Conservation (phyloP, 1,140 invertebrate species). For the Cyclargus thomasi region DNA sequence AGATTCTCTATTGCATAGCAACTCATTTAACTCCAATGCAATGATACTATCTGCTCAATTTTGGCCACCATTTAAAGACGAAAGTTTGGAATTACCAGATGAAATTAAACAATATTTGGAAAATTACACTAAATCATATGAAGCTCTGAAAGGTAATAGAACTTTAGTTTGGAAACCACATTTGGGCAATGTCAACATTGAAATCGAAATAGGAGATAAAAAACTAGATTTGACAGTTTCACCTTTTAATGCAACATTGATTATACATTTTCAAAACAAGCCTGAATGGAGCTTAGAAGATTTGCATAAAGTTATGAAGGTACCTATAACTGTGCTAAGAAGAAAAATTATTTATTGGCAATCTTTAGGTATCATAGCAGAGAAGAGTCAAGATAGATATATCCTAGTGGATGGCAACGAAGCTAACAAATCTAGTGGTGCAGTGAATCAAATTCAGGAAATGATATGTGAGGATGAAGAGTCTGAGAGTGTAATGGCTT, state of each 20-base stretch:
- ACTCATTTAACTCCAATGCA: constrained; percentile 81
- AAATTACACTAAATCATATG: constrained; percentile 93
- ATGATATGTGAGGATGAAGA: constrained; percentile 93
- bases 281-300: constrained; percentile 89
- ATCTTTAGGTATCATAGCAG: constrained; percentile 87
- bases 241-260: constrained; percentile 94
- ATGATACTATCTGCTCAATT: constrained; percentile 98
- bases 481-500: constrained; percentile 93
- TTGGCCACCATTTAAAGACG: constrained; percentile 98
- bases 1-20: constrained; percentile 75
- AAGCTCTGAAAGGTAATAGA: constrained; percentile 94
- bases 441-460: constrained; percentile 73
- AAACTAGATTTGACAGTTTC: constrained; percentile 90
- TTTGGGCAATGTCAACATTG: constrained; percentile 92
- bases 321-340: constrained; percentile 87
- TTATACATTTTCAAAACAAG: constrained; percentile 95
- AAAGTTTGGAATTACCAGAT: constrained; percentile 90
- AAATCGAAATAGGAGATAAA: constrained; percentile 91
- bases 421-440: constrained; percentile 54
- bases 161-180: constrained; percentile 96
- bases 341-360: constrained; percentile 95
- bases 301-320: constrained; percentile 87
- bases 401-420: constrained; percentile 83
- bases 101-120: constrained; percentile 88
- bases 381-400: constrained; percentile 85